Conservation (phyloP, 2,113 vertebrate genomes). For the Mastomys coucha region DNA sequence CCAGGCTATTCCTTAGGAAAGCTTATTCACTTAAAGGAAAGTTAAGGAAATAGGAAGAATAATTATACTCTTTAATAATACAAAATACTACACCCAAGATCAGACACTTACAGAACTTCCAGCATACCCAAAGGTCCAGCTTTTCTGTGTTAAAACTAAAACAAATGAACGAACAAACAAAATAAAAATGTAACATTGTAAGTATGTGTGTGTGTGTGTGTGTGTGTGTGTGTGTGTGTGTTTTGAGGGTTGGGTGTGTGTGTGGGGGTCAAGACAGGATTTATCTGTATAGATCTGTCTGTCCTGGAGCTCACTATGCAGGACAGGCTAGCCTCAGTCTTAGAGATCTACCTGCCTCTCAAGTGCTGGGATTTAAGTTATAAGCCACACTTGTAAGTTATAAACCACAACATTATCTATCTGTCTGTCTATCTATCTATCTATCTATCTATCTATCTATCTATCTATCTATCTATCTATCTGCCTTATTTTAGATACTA, state of each 20-base stretch:
- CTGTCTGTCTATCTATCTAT: not conserved
- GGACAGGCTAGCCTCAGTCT: not conserved
- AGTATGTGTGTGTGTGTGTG: not conserved
- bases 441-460: not conserved
- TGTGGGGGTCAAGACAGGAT: not conserved
- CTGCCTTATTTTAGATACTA: not conserved
- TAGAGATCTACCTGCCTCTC: not conserved
- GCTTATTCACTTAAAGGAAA: not conserved
- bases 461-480: not conserved
- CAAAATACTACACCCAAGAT: not conserved
- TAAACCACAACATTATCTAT: too few species aligned
- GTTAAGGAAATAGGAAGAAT: not conserved
- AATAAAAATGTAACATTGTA: not conserved
- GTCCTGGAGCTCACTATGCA: not conserved
- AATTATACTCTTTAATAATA: not conserved
- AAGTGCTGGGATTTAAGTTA: not conserved
- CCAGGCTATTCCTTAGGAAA: not conserved
- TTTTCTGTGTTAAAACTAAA: not conserved
- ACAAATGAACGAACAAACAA: not conserved
- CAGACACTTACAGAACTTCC: not conserved
- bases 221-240: not conserved
- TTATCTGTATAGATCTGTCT: not conserved
- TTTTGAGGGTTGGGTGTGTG: not conserved
- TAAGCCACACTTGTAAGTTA: not conserved
- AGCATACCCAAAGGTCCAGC: not conserved